A percentile compares a stretch with the other conserved stretches of the same genome.
phyloP scores from a whole-genome alignment of 2,888 invertebrate species.

The Mesochorus sp. region DNA sequence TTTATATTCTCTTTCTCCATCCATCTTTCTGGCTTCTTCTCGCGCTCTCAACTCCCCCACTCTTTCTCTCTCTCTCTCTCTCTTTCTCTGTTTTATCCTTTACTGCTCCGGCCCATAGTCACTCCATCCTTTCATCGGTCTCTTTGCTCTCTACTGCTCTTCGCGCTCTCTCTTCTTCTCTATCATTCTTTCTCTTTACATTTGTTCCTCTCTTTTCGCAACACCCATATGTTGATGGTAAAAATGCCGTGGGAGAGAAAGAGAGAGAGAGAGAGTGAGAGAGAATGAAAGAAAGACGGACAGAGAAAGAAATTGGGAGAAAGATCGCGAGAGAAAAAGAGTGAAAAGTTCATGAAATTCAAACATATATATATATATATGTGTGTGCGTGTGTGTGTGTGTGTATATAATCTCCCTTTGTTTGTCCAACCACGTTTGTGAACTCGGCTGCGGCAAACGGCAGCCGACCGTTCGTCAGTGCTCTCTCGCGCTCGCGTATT shows the following conservation, averaged over 20 bases:
- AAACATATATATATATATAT: conserved; percentile 10
- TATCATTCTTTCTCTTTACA: conserved; percentile 24
- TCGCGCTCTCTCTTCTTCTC: conserved; percentile 51
- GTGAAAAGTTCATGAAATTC: conserved; percentile 25
- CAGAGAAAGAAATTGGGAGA: conserved; percentile 48
- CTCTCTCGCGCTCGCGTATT: conserved; percentile 77
- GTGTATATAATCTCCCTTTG: conserved; percentile 74
- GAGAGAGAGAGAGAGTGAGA: conserved; percentile 21
- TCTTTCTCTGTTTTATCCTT: conserved; percentile 53
- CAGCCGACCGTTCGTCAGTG: conserved; percentile 66
- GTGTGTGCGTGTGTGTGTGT: no score
- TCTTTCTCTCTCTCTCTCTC: conserved; percentile 55
- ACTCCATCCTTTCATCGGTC: conserved; percentile 49
- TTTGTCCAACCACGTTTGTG: conserved; percentile 76
- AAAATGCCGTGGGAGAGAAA: conserved; percentile 48
- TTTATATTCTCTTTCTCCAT: conserved; percentile 38
- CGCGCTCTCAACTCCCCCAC: conserved; percentile 46
- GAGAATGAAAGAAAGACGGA: conserved; percentile 35
- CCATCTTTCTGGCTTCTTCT: conserved; percentile 43
- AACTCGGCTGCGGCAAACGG: conserved; percentile 68
- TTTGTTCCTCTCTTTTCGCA: conserved; percentile 53
- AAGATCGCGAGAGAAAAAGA: conserved; percentile 28
- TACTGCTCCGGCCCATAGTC: conserved; percentile 49
- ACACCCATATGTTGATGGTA: conserved; percentile 38
- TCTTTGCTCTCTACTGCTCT: conserved; percentile 8